phyloP scores from a whole-genome alignment of 2,113 vertebrate species.

The Crotalus tigris region DNA sequence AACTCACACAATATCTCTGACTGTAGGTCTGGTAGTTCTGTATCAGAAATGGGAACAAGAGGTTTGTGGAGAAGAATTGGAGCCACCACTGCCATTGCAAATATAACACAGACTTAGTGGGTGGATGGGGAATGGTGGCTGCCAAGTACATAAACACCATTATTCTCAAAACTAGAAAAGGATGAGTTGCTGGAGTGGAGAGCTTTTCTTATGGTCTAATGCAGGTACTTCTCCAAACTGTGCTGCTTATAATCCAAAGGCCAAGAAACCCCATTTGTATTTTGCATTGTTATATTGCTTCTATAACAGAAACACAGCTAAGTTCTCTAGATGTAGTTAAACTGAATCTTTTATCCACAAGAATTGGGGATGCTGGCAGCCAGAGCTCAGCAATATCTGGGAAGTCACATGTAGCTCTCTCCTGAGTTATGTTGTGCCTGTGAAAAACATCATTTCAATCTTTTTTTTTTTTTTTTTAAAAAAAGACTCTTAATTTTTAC shows the following conservation, averaged over 20 bases:
- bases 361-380: not conserved
- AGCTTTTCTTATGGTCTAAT: not conserved
- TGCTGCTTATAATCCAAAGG: not conserved
- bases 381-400: not conserved
- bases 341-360: not conserved
- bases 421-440: not conserved
- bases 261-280: not conserved
- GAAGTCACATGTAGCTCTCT: not conserved
- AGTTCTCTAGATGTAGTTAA: not conserved
- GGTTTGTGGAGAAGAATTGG: rapidly evolving
- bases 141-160: rapidly evolving
- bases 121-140: rapidly evolving
- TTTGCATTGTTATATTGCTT: conserved; percentile 11
- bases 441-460: conserved; percentile 24
- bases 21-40: not conserved
- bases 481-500: conserved; percentile 44
- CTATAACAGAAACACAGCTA: not conserved
- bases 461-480: not conserved
- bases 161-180: not conserved
- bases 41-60: not conserved
- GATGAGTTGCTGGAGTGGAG: not conserved
- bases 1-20: not conserved
- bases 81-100: not conserved
- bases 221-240: rapidly evolving
- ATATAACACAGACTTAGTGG: not conserved